Conservation (phyloP, 2,888 invertebrate species). For the Ischnura elegans region DNA sequence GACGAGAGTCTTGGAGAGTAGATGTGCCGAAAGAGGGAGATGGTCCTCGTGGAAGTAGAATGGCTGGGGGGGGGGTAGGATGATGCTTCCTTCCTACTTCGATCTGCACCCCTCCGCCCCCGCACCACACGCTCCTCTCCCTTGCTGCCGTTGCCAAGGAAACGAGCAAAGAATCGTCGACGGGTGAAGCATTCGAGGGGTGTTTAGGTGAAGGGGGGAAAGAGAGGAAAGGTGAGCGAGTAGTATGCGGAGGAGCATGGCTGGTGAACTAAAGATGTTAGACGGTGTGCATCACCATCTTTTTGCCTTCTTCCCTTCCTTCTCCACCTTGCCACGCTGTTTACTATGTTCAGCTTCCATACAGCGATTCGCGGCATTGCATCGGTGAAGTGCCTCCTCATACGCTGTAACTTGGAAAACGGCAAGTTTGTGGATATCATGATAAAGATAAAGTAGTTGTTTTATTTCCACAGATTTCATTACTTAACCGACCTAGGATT, state of each 20-base stretch:
- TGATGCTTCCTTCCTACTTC: slow-evolving; percentile 32
- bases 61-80: slow-evolving; percentile 31
- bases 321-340: background rate
- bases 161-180: slow-evolving; percentile 57
- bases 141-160: slow-evolving; percentile 40
- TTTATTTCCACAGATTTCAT: no score
- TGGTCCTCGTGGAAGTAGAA: slow-evolving; percentile 11
- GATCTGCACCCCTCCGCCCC: slow-evolving; percentile 18
- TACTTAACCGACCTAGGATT: no score
- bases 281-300: background rate
- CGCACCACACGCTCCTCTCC: background rate
- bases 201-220: slow-evolving; percentile 47
- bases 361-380: background rate
- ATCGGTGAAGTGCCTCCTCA: background rate
- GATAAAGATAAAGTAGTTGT: no score
- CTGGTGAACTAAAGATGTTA: background rate
- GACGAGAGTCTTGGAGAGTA: background rate
- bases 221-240: background rate
- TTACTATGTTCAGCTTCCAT: background rate
- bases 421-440: no score
- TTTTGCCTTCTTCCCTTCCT: background rate
- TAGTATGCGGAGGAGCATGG: background rate
- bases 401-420: no score
- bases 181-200: slow-evolving; percentile 50
- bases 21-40: slow-evolving; percentile 10